phyloP scores from a whole-genome alignment of 2,888 invertebrate species.

The Ashinkailepas kermadecensis region DNA sequence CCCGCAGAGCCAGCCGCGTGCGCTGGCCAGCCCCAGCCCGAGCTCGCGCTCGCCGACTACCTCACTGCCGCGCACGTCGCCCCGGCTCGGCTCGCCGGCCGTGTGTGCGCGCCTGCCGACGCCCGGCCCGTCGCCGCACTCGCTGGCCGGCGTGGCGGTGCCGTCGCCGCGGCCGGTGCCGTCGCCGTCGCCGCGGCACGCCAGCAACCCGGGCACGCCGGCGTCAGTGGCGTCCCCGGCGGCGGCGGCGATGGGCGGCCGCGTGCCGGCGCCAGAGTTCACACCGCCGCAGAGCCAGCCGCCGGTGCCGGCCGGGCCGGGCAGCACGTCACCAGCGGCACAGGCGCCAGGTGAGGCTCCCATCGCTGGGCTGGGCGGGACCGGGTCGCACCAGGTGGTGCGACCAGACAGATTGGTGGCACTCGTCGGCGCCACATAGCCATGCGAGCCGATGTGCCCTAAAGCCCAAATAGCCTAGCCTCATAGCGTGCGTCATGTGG shows the following conservation, averaged over 20 bases:
- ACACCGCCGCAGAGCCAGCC: slow-evolving; percentile 12
- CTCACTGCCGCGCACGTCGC: slow-evolving; percentile 30
- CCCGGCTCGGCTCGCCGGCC: slow-evolving; percentile 57
- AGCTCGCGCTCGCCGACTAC: slow-evolving; percentile 31
- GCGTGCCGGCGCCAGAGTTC: slow-evolving; percentile 4
- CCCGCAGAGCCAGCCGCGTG: slow-evolving; percentile 61
- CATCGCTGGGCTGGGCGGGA: too few relatives aligned
- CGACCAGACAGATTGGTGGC: too few relatives aligned
- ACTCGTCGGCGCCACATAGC: too few relatives aligned
- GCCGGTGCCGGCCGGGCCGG: neutral
- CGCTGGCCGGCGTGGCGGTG: neutral
- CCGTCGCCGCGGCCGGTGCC: neutral
- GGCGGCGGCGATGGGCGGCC: neutral
- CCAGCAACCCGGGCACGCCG: slow-evolving; percentile 65
- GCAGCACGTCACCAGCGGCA: neutral
- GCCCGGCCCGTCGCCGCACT: slow-evolving; percentile 25
- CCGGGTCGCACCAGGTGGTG: too few relatives aligned
- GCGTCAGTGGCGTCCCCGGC: slow-evolving; percentile 43
- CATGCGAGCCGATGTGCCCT: too few relatives aligned
- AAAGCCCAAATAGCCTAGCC: too few relatives aligned
- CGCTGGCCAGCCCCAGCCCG: slow-evolving; percentile 43
- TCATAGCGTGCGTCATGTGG: too few relatives aligned
- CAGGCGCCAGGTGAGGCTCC: neutral
- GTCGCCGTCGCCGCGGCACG: slow-evolving; percentile 41
- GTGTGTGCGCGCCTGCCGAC: slow-evolving; percentile 54